A percentile compares a stretch with the other conserved stretches of the same genome.
phyloP scores from a whole-genome alignment of 2,888 invertebrate genomes.

The Ommatoiulus sabulosus region DNA sequence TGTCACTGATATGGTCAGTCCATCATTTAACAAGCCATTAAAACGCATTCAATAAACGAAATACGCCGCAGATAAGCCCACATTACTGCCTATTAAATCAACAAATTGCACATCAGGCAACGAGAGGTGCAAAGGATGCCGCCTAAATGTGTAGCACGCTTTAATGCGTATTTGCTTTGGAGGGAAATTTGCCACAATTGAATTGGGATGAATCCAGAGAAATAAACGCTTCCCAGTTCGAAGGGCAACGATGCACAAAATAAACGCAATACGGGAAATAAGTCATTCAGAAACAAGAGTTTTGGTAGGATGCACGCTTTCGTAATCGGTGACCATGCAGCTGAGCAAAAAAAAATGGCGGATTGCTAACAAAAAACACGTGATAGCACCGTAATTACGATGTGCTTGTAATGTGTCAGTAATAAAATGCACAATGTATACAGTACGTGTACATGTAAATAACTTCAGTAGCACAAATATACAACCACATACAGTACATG shows the following conservation, averaged over 20 bases:
- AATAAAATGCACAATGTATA: no score
- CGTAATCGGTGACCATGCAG: not conserved
- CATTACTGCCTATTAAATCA: constrained; percentile 37
- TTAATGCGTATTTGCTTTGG: constrained; percentile 4
- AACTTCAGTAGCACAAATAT: no score
- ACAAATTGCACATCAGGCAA: not conserved
- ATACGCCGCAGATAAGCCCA: not conserved
- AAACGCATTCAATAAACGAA: constrained; percentile 4
- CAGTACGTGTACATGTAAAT: no score
- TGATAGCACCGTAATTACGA: not conserved
- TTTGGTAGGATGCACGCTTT: not conserved
- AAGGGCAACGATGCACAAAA: not conserved
- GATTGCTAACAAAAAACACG: not conserved
- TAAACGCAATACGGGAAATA: constrained; percentile 43
- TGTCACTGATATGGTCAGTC: constrained; percentile 40
- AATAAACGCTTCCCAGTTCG: not conserved
- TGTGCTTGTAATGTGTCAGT: not conserved
- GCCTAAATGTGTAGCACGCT: constrained; percentile 1
- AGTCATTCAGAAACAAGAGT: constrained; percentile 5
- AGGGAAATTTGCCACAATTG: not conserved
- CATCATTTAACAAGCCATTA: constrained; percentile 25
- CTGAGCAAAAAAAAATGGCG: not conserved
- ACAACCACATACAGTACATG: no score
- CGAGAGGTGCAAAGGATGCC: not conserved
- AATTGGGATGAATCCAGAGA: constrained; percentile 6